Percentiles rank a stretch among this genome's conserved stretches.
These are phyloP conservation scores for Gymnocheta viridis DNA, from an alignment of 2,888 invertebrate genomes.

Conservation along the genomic window DNA sequence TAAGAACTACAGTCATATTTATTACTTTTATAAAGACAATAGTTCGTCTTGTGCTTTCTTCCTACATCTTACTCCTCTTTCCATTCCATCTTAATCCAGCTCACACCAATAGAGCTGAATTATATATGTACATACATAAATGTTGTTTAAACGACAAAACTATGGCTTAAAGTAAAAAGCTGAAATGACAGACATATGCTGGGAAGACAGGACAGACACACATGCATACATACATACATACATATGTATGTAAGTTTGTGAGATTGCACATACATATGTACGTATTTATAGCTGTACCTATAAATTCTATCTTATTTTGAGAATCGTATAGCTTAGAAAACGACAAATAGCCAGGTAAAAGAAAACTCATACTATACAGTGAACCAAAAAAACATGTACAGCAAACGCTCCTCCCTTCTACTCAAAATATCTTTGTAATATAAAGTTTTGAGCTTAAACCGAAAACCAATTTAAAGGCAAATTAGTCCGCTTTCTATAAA, in stretches of 20 bases:
- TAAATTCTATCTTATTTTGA: constrained; percentile 60
- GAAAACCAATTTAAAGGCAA: no score
- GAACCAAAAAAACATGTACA: no score
- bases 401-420: no score
- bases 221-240: not conserved
- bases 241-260: not conserved
- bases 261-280: no score
- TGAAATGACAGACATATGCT: not conserved
- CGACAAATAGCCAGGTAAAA: constrained; percentile 36
- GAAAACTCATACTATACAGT: constrained; percentile 32
- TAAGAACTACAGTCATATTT: constrained; percentile 27
- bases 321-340: constrained; percentile 45
- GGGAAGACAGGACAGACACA: not conserved
- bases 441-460: no score
- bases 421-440: no score
- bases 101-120: not conserved
- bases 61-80: not conserved
- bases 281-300: not conserved
- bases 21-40: constrained; percentile 36
- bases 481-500: no score
- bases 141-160: constrained; percentile 12
- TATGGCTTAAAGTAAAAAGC: constrained; percentile 4
- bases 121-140: no score
- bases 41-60: constrained; percentile 28
- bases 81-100: not conserved